Conservation (phyloP, 2,113 vertebrate species). For the Oplegnathus fasciatus region DNA sequence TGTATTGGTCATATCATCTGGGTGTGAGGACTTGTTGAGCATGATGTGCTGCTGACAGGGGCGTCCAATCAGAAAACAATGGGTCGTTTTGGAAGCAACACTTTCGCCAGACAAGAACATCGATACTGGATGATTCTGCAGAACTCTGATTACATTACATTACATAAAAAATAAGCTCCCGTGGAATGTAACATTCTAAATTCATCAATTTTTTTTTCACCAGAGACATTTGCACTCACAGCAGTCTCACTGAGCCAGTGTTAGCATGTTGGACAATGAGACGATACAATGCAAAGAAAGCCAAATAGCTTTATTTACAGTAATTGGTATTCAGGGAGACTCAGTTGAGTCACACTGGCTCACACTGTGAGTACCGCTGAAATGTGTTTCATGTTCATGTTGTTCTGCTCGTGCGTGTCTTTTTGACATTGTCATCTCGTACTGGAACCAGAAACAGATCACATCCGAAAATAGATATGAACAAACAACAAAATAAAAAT, state of each 20-base stretch:
- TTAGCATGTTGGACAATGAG: background rate
- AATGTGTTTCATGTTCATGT: background rate
- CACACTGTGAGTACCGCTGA: background rate
- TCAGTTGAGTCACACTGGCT: background rate
- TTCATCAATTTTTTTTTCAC: too few species aligned
- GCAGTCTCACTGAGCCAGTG: background rate
- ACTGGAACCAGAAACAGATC: background rate
- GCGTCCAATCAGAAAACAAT: background rate
- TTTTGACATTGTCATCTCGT: background rate
- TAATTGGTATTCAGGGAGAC: background rate
- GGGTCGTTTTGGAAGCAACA: background rate
- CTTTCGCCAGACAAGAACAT: background rate
- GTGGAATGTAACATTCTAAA: background rate
- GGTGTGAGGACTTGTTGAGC: background rate
- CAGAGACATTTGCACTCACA: background rate
- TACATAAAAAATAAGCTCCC: background rate
- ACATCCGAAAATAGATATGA: constrained; percentile 23
- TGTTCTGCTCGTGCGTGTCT: background rate
- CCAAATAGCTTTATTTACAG: background rate
- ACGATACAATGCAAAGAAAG: background rate
- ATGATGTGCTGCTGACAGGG: background rate
- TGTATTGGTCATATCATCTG: background rate
- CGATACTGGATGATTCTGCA: background rate
- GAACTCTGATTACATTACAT: background rate
- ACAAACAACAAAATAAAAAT: constrained; percentile 20